Conservation (phyloP, 2,888 invertebrate genomes). For the Aricia artaxerxes region DNA sequence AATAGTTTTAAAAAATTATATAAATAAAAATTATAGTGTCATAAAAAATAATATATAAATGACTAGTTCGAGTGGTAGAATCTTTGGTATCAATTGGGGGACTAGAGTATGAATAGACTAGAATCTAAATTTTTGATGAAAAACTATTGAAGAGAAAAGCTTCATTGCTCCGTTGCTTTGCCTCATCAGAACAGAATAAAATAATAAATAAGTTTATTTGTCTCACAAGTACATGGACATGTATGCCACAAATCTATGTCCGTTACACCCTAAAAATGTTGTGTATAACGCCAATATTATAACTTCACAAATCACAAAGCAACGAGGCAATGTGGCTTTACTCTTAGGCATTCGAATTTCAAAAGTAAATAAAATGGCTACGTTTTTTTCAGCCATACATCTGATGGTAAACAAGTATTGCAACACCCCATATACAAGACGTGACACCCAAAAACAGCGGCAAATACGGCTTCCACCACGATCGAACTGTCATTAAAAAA, state of each 20-base stretch:
- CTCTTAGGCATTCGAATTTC: background rate
- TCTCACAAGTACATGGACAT: no score
- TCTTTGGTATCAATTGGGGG: conserved; percentile 44
- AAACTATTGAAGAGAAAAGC: background rate
- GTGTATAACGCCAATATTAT: no score
- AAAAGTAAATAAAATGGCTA: conserved; percentile 3
- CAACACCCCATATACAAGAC: conserved; percentile 91
- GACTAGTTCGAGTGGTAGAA: conserved; percentile 68
- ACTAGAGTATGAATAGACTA: conserved; percentile 43
- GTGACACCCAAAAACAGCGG: conserved; percentile 94
- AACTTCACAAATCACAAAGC: no score
- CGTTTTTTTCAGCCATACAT: conserved; percentile 57
- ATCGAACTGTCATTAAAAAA: conserved; percentile 69
- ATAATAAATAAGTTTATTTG: no score
- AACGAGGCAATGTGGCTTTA: background rate
- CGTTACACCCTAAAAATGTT: no score
- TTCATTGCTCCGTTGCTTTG: background rate
- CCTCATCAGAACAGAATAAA: background rate
- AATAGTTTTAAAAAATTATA: conserved; percentile 34
- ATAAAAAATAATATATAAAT: conserved; percentile 41
- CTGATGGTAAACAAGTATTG: conserved; percentile 73
- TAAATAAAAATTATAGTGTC: conserved; percentile 32
- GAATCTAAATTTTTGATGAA: conserved; percentile 56
- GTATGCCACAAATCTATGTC: no score
- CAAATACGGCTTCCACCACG: conserved; percentile 82